These are phyloP conservation scores for Brenthis ino DNA, from an alignment of 2,888 invertebrate genomes.

Conservation along the genomic window DNA sequence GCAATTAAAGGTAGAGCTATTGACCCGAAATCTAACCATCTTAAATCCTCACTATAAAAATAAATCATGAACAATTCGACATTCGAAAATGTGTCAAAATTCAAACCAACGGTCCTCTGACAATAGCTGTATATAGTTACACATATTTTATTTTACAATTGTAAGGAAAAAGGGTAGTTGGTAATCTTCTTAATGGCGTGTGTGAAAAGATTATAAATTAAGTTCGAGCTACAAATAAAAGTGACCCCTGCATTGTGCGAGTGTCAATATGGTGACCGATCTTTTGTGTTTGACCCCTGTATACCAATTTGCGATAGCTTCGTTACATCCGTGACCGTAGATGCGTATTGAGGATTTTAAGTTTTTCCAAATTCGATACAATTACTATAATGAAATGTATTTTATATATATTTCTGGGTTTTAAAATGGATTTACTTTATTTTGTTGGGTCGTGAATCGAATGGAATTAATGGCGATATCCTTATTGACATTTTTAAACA, in stretches of 20 bases:
- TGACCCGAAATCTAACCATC: slow-evolving; percentile 74
- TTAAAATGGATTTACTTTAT: slow-evolving; percentile 14
- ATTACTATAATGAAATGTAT: slow-evolving; percentile 53
- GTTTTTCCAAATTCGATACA: slow-evolving; percentile 41
- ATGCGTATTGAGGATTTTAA: slow-evolving; percentile 55
- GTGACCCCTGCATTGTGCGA: slow-evolving; percentile 80
- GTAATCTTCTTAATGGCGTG: slow-evolving; percentile 82
- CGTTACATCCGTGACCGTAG: slow-evolving; percentile 67
- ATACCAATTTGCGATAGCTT: slow-evolving; percentile 75
- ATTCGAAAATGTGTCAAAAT: slow-evolving; percentile 76
- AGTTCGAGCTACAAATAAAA: slow-evolving; percentile 83
- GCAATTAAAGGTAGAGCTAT: slow-evolving; percentile 58
- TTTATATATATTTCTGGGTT: slow-evolving; percentile 10
- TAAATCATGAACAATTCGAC: slow-evolving; percentile 72
- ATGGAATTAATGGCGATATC: slow-evolving; percentile 18
- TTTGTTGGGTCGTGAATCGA: slow-evolving; percentile 1
- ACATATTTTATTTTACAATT: slow-evolving; percentile 75
- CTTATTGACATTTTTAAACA: slow-evolving; percentile 5
- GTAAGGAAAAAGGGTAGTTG: slow-evolving; percentile 77
- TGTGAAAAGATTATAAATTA: slow-evolving; percentile 84
- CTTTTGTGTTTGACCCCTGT: slow-evolving; percentile 77
- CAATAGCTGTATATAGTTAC: slow-evolving; percentile 70
- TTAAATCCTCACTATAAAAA: slow-evolving; percentile 57
- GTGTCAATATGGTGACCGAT: slow-evolving; percentile 82
- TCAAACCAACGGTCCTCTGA: slow-evolving; percentile 66